phyloP scores from a whole-genome alignment of 2,888 invertebrate genomes.

The Drosophila rellima region DNA sequence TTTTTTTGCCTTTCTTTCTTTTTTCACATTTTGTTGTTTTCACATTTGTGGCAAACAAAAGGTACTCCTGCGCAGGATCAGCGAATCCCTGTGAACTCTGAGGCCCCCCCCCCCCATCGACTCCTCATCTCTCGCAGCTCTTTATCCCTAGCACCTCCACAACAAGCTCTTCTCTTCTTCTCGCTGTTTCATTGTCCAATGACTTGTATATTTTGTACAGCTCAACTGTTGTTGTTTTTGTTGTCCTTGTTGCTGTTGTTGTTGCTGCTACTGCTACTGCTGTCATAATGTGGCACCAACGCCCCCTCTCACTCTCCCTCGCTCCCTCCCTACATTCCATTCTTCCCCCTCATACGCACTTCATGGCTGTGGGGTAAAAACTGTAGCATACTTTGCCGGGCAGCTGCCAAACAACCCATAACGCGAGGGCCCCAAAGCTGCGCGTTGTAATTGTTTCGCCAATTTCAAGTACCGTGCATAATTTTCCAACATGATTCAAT shows the following conservation, averaged over 20 bases:
- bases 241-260: not conserved
- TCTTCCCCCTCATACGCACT: slow-evolving; percentile 6
- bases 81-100: slow-evolving; percentile 71
- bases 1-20: slow-evolving; percentile 53
- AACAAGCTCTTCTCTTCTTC: slow-evolving; percentile 6
- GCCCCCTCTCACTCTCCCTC: slow-evolving; percentile 12
- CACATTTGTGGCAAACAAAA: slow-evolving; percentile 77
- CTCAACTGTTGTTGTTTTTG: not conserved
- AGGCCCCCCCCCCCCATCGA: slow-evolving; percentile 22
- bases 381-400: slow-evolving; percentile 71
- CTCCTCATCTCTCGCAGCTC: not conserved
- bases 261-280: slow-evolving; percentile 33
- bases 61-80: slow-evolving; percentile 79
- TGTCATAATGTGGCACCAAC: slow-evolving; percentile 67
- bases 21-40: slow-evolving; percentile 55
- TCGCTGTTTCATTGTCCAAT: slow-evolving; percentile 62
- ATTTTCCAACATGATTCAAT: slow-evolving; percentile 79
- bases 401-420: slow-evolving; percentile 43
- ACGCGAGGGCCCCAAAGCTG: slow-evolving; percentile 32
- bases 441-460: slow-evolving; percentile 77
- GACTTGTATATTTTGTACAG: slow-evolving; percentile 73
- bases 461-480: slow-evolving; percentile 80
- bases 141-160: not conserved
- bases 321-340: not conserved
- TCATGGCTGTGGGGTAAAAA: slow-evolving; percentile 53